Base-by-base conservation (phyloP, 2,113 vertebrate species). In the Phrynosoma blainvillii region DNA sequence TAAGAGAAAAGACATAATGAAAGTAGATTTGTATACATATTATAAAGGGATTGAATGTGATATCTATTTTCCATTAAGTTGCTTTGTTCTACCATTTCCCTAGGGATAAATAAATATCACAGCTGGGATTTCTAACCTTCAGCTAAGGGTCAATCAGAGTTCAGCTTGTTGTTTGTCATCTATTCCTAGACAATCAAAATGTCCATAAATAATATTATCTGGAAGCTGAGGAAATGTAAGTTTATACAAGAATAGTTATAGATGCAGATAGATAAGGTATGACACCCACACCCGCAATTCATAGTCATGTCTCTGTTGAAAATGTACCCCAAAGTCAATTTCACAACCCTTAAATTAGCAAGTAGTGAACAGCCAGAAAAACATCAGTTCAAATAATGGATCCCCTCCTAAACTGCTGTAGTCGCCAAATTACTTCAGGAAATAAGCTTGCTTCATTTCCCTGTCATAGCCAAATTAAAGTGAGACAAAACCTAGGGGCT, bases 361-460 rank as follows among this genome's bases (percentile, higher is more conserved):
- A 54, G 66, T 20, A 54, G 27, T 54, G 27, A 83, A 54, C 10
- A 73, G 52, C 68, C 18, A 54, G 10, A 54, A 9, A 73, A 54
- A 30, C 52, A 59, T 40, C 52, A 66, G 18, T 80, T 56, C 13
- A 59, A 12, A 62, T 74, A 14, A 71, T 23, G 47, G 16, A 32
- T 10, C 32, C 20, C 9, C 70, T 73, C 16, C 30, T 54, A 54
- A 54, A 73, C 73, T 90, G 84, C 89, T 47, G 6, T 82, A 65
- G 14, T 5, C 82, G 71, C 3, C 23, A 84, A 59, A 82, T 83
- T 85, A 40, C 71, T 83, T 83, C 47, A 87, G 25, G 30, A 85
- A 84, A 75, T 84, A 89, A 54, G 5, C 52, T 47, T 77, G 4
- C 13, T 23, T 10, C 79, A 1, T 75, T 76, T 78, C 65, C 18